These are phyloP conservation scores for Dryoscopus gambensis DNA, from an alignment of 2,113 vertebrate species.

Conservation along the genomic window DNA sequence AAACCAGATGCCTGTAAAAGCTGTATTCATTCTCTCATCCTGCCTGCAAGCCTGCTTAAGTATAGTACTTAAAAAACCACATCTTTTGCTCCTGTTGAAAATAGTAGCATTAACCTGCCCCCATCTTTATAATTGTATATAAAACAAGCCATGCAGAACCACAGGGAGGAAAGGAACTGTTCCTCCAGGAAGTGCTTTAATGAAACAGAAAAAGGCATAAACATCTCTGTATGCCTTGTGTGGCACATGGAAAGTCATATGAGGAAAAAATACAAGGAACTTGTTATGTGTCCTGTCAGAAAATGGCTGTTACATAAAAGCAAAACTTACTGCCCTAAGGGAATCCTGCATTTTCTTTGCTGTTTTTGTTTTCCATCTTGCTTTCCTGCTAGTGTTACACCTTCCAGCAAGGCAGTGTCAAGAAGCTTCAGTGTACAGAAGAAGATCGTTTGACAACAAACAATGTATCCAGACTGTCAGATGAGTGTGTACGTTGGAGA, in stretches of 20 bases:
- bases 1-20: neutral
- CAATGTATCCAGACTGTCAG: neutral
- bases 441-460: neutral
- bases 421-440: neutral
- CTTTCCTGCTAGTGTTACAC: neutral
- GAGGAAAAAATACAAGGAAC: neutral
- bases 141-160: neutral
- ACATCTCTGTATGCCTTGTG: neutral
- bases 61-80: neutral
- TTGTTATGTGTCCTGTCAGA: constrained; percentile 46
- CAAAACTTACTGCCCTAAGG: constrained; percentile 14
- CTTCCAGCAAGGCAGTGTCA: neutral
- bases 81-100: neutral
- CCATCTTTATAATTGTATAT: neutral
- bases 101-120: neutral
- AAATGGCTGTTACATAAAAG: constrained; percentile 47
- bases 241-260: neutral
- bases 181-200: neutral
- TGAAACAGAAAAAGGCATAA: neutral
- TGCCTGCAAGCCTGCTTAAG: neutral
- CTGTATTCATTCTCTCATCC: neutral
- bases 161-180: neutral
- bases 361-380: neutral
- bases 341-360: constrained; percentile 23
- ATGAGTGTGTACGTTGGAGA: neutral